phyloP scores from a whole-genome alignment of 2,888 invertebrate species.

The Cepaea hortensis region DNA sequence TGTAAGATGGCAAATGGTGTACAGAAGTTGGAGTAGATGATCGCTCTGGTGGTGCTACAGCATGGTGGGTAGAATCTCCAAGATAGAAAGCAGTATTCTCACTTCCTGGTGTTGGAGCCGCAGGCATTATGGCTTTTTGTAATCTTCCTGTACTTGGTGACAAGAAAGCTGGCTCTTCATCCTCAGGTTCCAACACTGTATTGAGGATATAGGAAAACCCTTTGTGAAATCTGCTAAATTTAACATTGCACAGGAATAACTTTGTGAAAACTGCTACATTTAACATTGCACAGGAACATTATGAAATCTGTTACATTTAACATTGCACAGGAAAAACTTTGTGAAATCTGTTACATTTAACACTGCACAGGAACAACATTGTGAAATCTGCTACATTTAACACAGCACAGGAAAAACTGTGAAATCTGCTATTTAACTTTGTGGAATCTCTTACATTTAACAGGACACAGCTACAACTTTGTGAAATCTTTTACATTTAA shows the following conservation, averaged over 20 bases:
- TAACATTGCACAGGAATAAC: too few relatives aligned
- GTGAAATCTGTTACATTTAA: background rate
- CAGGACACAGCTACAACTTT: too few relatives aligned
- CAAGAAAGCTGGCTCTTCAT: slow-evolving; percentile 61
- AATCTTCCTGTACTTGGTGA: slow-evolving; percentile 54
- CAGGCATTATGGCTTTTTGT: slow-evolving; percentile 48
- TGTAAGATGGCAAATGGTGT: slow-evolving; percentile 57
- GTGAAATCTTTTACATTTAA: too few relatives aligned
- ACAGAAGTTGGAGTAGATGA: slow-evolving; percentile 48
- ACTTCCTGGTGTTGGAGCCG: slow-evolving; percentile 53
- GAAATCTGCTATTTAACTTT: background rate
- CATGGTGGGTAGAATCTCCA: slow-evolving; percentile 45
- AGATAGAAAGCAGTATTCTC: slow-evolving; percentile 66
- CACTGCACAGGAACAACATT: too few relatives aligned
- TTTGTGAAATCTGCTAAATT: background rate
- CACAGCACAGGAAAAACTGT: background rate
- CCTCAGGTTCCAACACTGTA: slow-evolving; percentile 56
- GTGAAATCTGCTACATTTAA: too few relatives aligned
- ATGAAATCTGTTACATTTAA: too few relatives aligned
- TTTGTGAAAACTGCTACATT: background rate
- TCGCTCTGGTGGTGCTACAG: slow-evolving; percentile 37
- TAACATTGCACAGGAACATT: too few relatives aligned
- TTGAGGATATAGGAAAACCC: background rate
- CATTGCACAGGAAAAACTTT: background rate
- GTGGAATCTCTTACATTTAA: too few relatives aligned